These are phyloP conservation scores for Sericinus montela DNA, from an alignment of 2,888 invertebrate species.

Conservation along the genomic window DNA sequence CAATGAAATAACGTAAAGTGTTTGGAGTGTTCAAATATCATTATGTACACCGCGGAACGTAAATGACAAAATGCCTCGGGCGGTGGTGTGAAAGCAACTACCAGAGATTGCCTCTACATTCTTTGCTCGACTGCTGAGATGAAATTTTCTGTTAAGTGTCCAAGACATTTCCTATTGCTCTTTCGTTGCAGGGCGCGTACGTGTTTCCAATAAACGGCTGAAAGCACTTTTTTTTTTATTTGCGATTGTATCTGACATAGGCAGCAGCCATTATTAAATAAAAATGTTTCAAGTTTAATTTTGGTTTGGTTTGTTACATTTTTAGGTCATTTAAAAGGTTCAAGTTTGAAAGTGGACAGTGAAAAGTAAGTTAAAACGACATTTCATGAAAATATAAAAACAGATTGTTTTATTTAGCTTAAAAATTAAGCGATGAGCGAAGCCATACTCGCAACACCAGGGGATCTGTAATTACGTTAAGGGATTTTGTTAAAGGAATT, in stretches of 20 bases:
- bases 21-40: slow-evolving; percentile 9
- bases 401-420: too few species aligned
- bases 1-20: slow-evolving; percentile 5
- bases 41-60: slow-evolving; percentile 13
- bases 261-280: not conserved
- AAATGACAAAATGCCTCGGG: slow-evolving; percentile 28
- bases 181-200: slow-evolving; percentile 15
- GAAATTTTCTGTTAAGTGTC: slow-evolving; percentile 27
- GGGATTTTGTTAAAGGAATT: too few species aligned
- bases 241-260: not conserved
- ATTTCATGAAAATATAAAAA: too few species aligned
- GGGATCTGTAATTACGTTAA: too few species aligned
- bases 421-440: too few species aligned
- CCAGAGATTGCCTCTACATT: slow-evolving; percentile 22
- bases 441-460: too few species aligned
- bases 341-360: too few species aligned
- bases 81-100: slow-evolving; percentile 23
- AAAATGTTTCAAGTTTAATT: too few species aligned
- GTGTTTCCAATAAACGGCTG: slow-evolving; percentile 5
- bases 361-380: too few species aligned
- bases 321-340: too few species aligned
- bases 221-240: not conserved
- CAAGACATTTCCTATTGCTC: slow-evolving; percentile 23
- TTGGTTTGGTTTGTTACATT: too few species aligned
- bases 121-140: slow-evolving; percentile 20